A percentile compares a stretch with the other conserved stretches of the same genome.
These are phyloP conservation scores for Arrhopalites spinosus DNA, from an alignment of 2,888 invertebrate genomes.

Conservation along the genomic window DNA sequence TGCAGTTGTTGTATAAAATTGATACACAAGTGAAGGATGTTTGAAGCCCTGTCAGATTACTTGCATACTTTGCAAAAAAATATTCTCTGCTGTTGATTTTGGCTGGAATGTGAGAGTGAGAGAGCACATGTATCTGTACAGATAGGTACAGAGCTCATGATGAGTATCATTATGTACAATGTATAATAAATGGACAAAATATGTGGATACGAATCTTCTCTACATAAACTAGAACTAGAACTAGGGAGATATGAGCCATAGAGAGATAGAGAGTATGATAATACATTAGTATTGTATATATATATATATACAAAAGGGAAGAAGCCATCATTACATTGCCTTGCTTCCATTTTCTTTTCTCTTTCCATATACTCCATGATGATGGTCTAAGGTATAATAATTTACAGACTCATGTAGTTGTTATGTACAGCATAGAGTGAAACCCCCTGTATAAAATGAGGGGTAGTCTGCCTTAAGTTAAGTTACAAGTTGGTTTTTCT, in stretches of 20 bases:
- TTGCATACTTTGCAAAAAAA: conserved; percentile 9
- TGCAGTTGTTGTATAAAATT: conserved; percentile 2
- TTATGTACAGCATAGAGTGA: neutral
- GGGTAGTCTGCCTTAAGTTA: neutral
- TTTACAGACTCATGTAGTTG: neutral
- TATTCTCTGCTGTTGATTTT: conserved; percentile 24
- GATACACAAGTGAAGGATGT: neutral
- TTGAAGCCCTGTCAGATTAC: neutral
- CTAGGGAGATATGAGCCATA: neutral
- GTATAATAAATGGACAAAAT: conserved; percentile 22
- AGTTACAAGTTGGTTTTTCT: conserved; percentile 2
- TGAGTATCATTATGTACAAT: conserved; percentile 16
- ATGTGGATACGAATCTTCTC: neutral
- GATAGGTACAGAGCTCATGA: conserved; percentile 11
- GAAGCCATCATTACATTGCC: neutral
- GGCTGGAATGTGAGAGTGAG: conserved; percentile 25
- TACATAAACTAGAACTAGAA: no score
- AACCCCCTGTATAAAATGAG: neutral
- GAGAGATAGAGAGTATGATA: neutral
- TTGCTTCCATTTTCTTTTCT: neutral
- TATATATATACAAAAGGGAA: no score
- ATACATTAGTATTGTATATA: no score
- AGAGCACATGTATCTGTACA: neutral
- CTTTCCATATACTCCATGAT: neutral
- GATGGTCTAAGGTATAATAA: neutral